Evolutionary conservation across 2,797 vertebrate genomes (phyloP).

Genomic region (Acanthurus tractus): DNA sequence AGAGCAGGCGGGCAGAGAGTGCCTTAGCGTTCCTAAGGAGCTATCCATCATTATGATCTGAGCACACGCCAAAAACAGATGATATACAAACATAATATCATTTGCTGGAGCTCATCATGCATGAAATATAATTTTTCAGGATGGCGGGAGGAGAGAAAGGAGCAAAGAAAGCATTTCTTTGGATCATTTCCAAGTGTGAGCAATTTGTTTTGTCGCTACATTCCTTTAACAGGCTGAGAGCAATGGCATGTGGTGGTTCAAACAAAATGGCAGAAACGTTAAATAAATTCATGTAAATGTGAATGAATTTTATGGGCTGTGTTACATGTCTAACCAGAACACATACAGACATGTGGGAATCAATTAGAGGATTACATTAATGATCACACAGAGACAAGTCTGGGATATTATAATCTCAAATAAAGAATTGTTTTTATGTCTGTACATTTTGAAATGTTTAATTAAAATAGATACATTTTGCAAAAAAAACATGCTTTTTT

Average conservation of each 20-base stretch:
- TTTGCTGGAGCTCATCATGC: slow-evolving; percentile 71
- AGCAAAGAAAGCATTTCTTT: slow-evolving; percentile 47
- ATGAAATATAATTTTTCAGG: slow-evolving; percentile 73
- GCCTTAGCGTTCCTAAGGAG: slow-evolving; percentile 70
- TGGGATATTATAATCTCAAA: background rate
- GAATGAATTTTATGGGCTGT: slow-evolving; percentile 10
- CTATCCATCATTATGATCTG: slow-evolving; percentile 78
- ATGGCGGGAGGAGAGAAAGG: slow-evolving; percentile 38
- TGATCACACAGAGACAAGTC: background rate
- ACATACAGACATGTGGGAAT: slow-evolving; percentile 12
- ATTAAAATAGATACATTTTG: background rate
- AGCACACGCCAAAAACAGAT: slow-evolving; percentile 71
- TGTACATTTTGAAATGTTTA: background rate
- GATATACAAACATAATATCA: slow-evolving; percentile 79
- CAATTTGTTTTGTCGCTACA: slow-evolving; percentile 46
- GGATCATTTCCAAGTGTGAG: slow-evolving; percentile 37
- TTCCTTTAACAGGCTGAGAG: slow-evolving; percentile 42
- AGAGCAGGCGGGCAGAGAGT: slow-evolving; percentile 55
- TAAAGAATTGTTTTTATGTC: background rate
- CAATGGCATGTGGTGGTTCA: slow-evolving; percentile 41
- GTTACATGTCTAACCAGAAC: slow-evolving; percentile 43
- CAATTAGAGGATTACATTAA: background rate
- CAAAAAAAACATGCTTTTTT: background rate
- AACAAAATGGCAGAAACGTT: slow-evolving; percentile 48
- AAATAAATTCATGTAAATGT: slow-evolving; percentile 29